A percentile compares a stretch with the other conserved stretches of the same genome.
Conservation (phyloP, 2,797 vertebrate species). For the Cryptoblepharus egeriae region DNA sequence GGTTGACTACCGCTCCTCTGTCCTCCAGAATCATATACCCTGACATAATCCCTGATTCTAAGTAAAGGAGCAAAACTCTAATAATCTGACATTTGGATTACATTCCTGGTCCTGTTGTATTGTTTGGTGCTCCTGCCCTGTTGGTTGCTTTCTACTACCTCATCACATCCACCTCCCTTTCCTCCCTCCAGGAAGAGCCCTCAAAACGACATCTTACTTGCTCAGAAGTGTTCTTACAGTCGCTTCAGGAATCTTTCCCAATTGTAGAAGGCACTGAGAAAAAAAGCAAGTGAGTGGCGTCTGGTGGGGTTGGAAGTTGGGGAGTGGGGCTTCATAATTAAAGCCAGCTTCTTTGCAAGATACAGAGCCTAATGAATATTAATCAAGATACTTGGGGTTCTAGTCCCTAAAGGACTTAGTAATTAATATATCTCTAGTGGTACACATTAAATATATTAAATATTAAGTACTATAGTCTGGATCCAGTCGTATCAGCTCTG, state of each 20-base stretch:
- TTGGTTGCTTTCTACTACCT: slow-evolving; percentile 16
- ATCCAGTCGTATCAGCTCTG: no score
- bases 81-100: background rate
- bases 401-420: background rate
- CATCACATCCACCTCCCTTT: slow-evolving; percentile 39
- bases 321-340: background rate
- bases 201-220: slow-evolving; percentile 43
- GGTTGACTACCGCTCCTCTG: background rate
- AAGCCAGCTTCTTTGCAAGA: background rate
- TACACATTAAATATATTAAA: no score
- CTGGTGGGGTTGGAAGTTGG: background rate
- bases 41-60: background rate
- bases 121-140: background rate
- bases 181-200: slow-evolving; percentile 60
- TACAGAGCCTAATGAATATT: background rate
- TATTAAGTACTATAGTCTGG: no score
- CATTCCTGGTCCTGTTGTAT: background rate
- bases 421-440: background rate
- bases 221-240: slow-evolving; percentile 67
- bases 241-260: slow-evolving; percentile 46
- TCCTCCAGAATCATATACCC: no score
- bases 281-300: slow-evolving; percentile 16
- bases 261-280: background rate
- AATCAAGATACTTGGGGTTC: background rate
- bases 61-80: background rate